These are phyloP conservation scores for Mesoligia furuncula DNA, from an alignment of 2,888 invertebrate species.

Conservation along the genomic window DNA sequence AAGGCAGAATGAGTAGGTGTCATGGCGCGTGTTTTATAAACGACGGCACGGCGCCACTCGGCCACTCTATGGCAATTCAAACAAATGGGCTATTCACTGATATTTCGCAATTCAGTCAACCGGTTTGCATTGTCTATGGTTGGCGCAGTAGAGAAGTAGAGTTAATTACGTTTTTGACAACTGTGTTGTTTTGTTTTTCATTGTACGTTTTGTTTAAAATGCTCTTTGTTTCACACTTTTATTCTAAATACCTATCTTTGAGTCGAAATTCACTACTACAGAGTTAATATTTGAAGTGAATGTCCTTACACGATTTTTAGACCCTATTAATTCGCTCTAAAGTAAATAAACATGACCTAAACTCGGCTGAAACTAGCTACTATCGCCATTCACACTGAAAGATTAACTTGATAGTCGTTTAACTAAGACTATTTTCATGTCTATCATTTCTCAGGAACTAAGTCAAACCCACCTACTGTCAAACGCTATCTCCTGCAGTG, in stretches of 20 bases:
- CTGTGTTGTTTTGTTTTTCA: constrained; percentile 27
- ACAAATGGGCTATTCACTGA: constrained; percentile 75
- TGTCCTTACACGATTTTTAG: not conserved
- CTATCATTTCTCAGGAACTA: not conserved
- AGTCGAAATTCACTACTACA: not conserved
- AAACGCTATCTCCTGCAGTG: not conserved
- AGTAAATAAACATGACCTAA: not conserved
- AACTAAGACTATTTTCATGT: not conserved
- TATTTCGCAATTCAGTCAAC: constrained; percentile 62
- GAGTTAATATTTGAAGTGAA: not conserved
- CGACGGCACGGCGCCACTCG: constrained; percentile 83
- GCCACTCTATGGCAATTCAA: constrained; percentile 75
- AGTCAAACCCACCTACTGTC: not conserved
- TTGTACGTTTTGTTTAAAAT: not conserved
- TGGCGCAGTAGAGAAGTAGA: constrained; percentile 39
- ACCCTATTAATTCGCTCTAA: not conserved
- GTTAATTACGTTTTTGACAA: constrained; percentile 55
- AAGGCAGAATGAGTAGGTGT: constrained; percentile 61
- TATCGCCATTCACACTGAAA: not conserved
- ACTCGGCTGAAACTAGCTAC: not conserved
- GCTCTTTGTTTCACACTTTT: not conserved
- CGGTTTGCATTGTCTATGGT: constrained; percentile 52
- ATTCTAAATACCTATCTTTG: not conserved
- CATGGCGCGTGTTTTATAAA: constrained; percentile 81
- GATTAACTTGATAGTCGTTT: not conserved